These are phyloP conservation scores for Galago senegalensis DNA, from an alignment of 2,797 vertebrate species.

Conservation along the genomic window DNA sequence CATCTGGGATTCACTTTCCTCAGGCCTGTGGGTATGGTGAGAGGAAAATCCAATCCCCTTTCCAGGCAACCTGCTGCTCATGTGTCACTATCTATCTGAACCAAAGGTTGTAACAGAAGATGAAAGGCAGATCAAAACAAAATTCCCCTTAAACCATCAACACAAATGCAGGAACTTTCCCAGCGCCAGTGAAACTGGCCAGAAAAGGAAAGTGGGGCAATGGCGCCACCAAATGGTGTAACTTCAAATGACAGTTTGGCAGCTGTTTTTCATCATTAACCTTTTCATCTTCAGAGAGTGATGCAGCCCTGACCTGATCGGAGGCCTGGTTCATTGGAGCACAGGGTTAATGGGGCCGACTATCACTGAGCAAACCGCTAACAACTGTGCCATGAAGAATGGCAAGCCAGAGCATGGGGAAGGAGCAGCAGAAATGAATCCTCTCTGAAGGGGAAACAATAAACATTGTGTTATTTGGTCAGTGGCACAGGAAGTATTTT, in stretches of 20 bases:
- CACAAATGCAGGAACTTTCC: not conserved
- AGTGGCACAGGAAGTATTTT: not conserved
- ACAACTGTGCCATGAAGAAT: not conserved
- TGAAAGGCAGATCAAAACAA: conserved; percentile 50
- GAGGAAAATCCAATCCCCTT: not conserved
- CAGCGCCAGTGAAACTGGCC: fast-evolving
- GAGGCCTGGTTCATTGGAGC: not conserved
- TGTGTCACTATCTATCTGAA: not conserved
- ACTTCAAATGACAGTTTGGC: not conserved
- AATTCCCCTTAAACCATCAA: not conserved
- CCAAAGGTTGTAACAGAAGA: conserved; percentile 73
- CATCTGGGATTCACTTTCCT: not conserved
- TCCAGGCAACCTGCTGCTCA: not conserved
- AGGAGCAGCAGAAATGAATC: not conserved
- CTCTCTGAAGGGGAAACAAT: not conserved
- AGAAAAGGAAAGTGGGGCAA: conserved; percentile 30
- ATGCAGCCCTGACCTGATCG: not conserved
- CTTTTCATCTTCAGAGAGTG: fast-evolving
- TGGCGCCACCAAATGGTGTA: conserved; percentile 50
- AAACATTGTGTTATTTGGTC: not conserved
- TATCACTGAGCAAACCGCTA: not conserved
- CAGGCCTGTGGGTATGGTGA: not conserved
- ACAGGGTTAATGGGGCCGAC: fast-evolving
- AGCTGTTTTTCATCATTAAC: not conserved
- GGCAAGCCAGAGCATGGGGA: not conserved